Percentiles rank a stretch among this genome's conserved stretches.
Conservation (phyloP, 2,113 vertebrate species). For the Pycnonotus jocosus region DNA sequence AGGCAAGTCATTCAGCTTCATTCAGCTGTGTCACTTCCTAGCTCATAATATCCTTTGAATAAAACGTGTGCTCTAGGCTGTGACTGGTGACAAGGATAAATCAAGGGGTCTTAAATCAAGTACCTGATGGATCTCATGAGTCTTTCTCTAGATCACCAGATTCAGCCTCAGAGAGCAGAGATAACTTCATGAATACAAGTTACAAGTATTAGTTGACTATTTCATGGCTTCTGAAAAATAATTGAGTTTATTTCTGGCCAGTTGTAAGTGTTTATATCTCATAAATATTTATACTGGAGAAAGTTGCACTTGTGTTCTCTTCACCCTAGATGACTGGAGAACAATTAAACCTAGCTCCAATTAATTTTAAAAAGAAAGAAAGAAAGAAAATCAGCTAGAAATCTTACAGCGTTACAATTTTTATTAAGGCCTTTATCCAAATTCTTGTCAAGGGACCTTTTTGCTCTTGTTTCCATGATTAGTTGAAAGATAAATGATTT, state of each 20-base stretch:
- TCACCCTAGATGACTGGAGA: background rate
- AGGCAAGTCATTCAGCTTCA: background rate
- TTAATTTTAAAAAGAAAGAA: background rate
- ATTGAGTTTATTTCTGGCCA: background rate
- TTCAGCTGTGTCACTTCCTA: background rate
- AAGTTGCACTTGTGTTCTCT: background rate
- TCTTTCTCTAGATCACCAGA: background rate
- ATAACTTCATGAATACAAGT: background rate
- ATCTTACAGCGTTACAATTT: background rate
- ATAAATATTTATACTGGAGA: background rate
- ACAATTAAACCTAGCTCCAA: background rate
- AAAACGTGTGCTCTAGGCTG: background rate
- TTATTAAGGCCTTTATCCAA: background rate
- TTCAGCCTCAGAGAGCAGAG: background rate
- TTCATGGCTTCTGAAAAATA: background rate
- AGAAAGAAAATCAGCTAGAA: background rate
- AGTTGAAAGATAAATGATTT: conserved; percentile 40
- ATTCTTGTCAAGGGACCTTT: background rate
- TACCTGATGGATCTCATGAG: background rate
- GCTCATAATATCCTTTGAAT: background rate
- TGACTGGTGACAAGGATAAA: background rate
- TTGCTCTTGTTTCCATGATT: conserved; percentile 20
- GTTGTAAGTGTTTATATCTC: background rate
- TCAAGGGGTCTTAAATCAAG: background rate
- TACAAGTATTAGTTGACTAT: background rate